Evolutionary conservation across 2,888 invertebrate species (phyloP).

Genomic region (Euzophera pinguis): DNA sequence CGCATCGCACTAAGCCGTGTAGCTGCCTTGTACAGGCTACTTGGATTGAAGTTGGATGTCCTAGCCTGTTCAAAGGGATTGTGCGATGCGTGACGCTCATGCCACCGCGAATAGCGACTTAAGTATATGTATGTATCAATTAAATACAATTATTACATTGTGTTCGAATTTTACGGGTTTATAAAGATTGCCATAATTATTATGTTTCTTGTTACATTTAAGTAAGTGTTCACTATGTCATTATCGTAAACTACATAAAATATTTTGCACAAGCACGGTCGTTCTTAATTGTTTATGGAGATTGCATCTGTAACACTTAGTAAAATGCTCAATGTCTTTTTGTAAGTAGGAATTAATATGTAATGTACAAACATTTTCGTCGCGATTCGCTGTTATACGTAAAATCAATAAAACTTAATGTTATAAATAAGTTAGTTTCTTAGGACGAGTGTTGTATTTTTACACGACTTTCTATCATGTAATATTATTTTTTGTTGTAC

Average conservation of each 20-base stretch:
- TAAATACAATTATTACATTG: slow-evolving; percentile 34
- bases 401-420: slow-evolving; percentile 38
- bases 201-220: slow-evolving; percentile 55
- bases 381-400: slow-evolving; percentile 51
- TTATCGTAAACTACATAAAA: slow-evolving; percentile 23
- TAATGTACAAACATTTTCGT: slow-evolving; percentile 27
- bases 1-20: slow-evolving; percentile 56
- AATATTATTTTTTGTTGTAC: slow-evolving; percentile 22
- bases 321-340: slow-evolving; percentile 70
- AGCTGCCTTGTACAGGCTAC: slow-evolving; percentile 17
- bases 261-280: slow-evolving; percentile 69
- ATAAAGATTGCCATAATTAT: slow-evolving; percentile 65
- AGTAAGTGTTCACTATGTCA: slow-evolving; percentile 53
- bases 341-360: slow-evolving; percentile 39
- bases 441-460: slow-evolving; percentile 20
- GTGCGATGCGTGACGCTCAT: slow-evolving; percentile 52
- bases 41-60: background rate
- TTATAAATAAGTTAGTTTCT: slow-evolving; percentile 21
- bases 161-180: slow-evolving; percentile 63
- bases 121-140: slow-evolving; percentile 22
- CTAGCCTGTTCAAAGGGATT: slow-evolving; percentile 22
- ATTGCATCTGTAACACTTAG: slow-evolving; percentile 48
- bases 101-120: slow-evolving; percentile 58
- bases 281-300: slow-evolving; percentile 54
- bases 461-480: slow-evolving; percentile 17